phyloP scores from a whole-genome alignment of 2,797 vertebrate genomes.

The Rhabdomys pumilio region DNA sequence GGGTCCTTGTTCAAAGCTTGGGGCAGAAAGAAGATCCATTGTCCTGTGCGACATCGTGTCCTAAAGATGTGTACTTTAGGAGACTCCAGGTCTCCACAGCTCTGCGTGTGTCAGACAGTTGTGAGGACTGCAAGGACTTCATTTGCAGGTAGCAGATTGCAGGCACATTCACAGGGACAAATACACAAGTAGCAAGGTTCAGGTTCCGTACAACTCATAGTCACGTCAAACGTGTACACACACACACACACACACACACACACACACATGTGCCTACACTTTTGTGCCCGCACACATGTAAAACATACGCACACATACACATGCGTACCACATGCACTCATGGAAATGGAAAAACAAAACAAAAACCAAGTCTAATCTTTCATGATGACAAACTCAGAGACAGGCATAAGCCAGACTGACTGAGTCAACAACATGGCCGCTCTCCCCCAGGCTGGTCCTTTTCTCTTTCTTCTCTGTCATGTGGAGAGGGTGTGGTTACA shows the following conservation, averaged over 20 bases:
- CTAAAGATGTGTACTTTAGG: neutral
- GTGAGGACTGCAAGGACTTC: fast-evolving
- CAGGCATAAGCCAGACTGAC: neutral
- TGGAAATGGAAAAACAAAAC: neutral
- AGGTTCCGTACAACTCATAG: neutral
- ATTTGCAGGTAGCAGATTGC: neutral
- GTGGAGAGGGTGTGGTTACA: no score
- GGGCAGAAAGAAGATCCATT: fast-evolving
- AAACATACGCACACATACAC: neutral
- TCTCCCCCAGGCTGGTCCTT: neutral
- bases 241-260: fast-evolving
- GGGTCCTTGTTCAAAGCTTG: neutral
- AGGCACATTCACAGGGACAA: neutral
- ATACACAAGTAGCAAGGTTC: no score
- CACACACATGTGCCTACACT: no score
- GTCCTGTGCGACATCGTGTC: neutral
- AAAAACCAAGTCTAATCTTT: neutral
- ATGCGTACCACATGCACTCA: neutral
- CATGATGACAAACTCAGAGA: neutral
- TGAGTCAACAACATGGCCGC: neutral
- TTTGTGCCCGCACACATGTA: neutral
- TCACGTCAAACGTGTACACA: neutral
- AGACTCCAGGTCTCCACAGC: neutral
- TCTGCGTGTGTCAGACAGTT: fast-evolving
- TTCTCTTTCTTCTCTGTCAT: neutral